Percentiles rank a stretch among this genome's conserved stretches.
These are phyloP conservation scores for Polia nebulosa DNA, from an alignment of 2,888 invertebrate genomes.

Conservation along the genomic window DNA sequence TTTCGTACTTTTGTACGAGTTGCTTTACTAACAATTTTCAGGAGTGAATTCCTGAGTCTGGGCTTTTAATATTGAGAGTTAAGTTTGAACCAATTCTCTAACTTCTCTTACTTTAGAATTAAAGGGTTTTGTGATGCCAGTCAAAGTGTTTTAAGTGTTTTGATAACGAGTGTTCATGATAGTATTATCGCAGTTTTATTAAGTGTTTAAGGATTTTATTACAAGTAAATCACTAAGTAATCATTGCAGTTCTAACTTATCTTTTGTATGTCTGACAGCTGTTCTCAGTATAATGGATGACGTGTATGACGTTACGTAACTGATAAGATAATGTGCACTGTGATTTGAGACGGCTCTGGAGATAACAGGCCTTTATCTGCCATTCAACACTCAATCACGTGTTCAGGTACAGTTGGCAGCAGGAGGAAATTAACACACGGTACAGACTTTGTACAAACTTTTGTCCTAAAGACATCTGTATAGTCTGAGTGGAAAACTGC, in stretches of 20 bases:
- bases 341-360: conserved; percentile 4
- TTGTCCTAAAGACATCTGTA: too few species aligned
- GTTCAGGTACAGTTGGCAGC: not conserved
- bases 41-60: conserved; percentile 42
- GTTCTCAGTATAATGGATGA: conserved; percentile 30
- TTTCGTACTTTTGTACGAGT: conserved; percentile 61
- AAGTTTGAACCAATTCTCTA: conserved; percentile 43
- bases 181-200: conserved; percentile 6
- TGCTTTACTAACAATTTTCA: conserved; percentile 55
- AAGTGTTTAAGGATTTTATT: conserved; percentile 1
- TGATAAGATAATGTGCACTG: conserved; percentile 21
- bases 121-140: conserved; percentile 29
- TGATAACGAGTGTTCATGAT: not conserved
- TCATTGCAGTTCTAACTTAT: conserved; percentile 5
- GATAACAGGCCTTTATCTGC: conserved; percentile 32
- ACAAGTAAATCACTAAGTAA: conserved; percentile 4
- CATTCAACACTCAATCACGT: not conserved
- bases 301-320: conserved; percentile 20
- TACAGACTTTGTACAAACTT: too few species aligned
- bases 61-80: conserved; percentile 57
- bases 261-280: conserved; percentile 1
- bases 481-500: too few species aligned
- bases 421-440: not conserved
- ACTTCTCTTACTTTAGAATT: conserved; percentile 43
- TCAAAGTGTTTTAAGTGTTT: conserved; percentile 28